Evolutionary conservation across 1,140 invertebrate genomes (phyloP).

Genomic region (Arctopsyche grandis): DNA sequence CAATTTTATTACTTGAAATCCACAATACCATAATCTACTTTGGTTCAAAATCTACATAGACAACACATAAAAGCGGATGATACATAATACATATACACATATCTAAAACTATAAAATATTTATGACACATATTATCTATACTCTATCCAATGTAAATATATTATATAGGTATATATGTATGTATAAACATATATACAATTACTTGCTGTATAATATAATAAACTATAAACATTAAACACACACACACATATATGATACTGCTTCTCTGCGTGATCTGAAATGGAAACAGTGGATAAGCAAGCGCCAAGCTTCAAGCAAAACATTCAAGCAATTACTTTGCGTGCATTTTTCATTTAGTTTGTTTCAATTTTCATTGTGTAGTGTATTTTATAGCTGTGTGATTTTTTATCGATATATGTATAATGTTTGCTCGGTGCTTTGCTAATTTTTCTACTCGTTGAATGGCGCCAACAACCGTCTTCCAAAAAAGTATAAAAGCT

Average conservation of each 20-base stretch:
- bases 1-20: constrained; percentile 27
- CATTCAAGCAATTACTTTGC: neutral
- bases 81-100: neutral
- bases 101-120: constrained; percentile 1
- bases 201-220: neutral
- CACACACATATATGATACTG: neutral
- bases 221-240: no score
- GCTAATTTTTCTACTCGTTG: neutral
- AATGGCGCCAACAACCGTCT: no score
- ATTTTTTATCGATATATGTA: neutral
- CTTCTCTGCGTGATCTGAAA: constrained; percentile 32
- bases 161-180: neutral
- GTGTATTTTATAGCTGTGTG: neutral
- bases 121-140: neutral
- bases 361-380: no score
- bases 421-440: neutral
- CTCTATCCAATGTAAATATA: no score
- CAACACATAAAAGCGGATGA: constrained; percentile 24
- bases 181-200: neutral
- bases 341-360: neutral
- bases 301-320: constrained; percentile 5
- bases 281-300: constrained; percentile 17
- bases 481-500: no score
- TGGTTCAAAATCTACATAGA: constrained; percentile 25
- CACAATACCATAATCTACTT: constrained; percentile 25